These are phyloP conservation scores for Noctua janthina DNA, from an alignment of 2,888 invertebrate species.

Conservation along the genomic window DNA sequence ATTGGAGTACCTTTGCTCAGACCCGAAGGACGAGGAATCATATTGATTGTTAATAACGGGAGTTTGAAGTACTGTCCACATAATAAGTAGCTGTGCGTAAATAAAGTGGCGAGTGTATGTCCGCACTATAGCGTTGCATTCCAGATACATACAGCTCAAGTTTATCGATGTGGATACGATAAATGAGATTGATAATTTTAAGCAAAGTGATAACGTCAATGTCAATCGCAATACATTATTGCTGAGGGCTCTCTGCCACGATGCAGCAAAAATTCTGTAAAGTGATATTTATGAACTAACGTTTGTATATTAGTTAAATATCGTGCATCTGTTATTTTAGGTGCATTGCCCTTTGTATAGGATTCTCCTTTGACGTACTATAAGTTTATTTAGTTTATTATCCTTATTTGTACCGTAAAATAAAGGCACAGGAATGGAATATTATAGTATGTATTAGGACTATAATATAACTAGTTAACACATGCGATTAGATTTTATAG, in stretches of 20 bases:
- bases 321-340: conserved; percentile 78
- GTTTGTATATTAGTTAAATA: conserved; percentile 66
- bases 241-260: conserved; percentile 69
- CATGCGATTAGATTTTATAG: conserved; percentile 88
- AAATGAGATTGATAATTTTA: conserved; percentile 66
- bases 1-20: conserved; percentile 61
- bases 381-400: conserved; percentile 67
- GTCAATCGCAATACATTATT: conserved; percentile 68
- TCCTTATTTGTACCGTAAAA: conserved; percentile 71
- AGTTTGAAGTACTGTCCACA: conserved; percentile 49
- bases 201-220: conserved; percentile 67
- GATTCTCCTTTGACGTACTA: conserved; percentile 68
- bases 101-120: conserved; percentile 30
- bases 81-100: conserved; percentile 32
- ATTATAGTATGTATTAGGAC: conserved; percentile 76
- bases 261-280: conserved; percentile 79
- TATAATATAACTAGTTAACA: conserved; percentile 76
- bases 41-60: conserved; percentile 48
- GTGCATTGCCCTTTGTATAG: conserved; percentile 72
- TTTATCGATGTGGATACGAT: conserved; percentile 58
- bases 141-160: conserved; percentile 56
- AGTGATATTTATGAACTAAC: conserved; percentile 83
- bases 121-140: conserved; percentile 50
- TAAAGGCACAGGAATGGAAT: conserved; percentile 75
- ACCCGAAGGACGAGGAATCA: conserved; percentile 38